A percentile compares a stretch with the other conserved stretches of the same genome.
These are phyloP conservation scores for Argyra leucocephala DNA, from an alignment of 2,888 invertebrate genomes.

Conservation along the genomic window DNA sequence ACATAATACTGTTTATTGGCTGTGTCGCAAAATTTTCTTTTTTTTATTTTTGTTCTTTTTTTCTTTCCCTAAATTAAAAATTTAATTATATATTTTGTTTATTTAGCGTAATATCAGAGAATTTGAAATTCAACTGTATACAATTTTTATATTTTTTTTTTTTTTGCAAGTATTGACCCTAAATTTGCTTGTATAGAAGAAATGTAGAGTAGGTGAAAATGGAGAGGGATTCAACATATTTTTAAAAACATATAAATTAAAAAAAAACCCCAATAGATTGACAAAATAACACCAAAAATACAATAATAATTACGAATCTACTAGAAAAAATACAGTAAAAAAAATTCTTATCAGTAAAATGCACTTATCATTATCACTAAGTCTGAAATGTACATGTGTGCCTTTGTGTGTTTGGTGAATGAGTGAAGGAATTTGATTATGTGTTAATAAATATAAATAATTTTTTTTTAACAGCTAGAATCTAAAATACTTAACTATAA, in stretches of 20 bases:
- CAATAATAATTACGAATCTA: not conserved
- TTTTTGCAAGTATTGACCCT: no score
- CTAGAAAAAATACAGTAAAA: not conserved
- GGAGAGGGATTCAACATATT: not conserved
- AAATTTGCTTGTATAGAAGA: no score
- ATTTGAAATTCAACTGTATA: not conserved
- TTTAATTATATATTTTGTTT: no score
- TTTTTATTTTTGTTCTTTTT: not conserved
- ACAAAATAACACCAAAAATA: not conserved
- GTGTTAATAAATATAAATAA: no score
- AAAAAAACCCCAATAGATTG: not conserved
- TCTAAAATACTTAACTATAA: no score
- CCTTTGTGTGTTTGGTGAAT: not conserved
- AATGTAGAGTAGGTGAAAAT: not conserved
- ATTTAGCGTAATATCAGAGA: no score
- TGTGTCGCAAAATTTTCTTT: no score
- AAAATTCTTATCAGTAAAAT: not conserved
- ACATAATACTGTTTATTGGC: no score
- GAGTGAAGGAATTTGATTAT: no score
- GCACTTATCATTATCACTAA: constrained; percentile 1
- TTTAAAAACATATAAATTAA: not conserved
- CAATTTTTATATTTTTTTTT: not conserved
- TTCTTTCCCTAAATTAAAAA: not conserved
- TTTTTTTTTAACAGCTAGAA: no score
- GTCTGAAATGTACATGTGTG: not conserved